Evolutionary conservation across 2,113 vertebrate genomes (phyloP), one percentile per base, ranked within the genome.

Genomic region (Lichenostomus cassidix): DNA sequence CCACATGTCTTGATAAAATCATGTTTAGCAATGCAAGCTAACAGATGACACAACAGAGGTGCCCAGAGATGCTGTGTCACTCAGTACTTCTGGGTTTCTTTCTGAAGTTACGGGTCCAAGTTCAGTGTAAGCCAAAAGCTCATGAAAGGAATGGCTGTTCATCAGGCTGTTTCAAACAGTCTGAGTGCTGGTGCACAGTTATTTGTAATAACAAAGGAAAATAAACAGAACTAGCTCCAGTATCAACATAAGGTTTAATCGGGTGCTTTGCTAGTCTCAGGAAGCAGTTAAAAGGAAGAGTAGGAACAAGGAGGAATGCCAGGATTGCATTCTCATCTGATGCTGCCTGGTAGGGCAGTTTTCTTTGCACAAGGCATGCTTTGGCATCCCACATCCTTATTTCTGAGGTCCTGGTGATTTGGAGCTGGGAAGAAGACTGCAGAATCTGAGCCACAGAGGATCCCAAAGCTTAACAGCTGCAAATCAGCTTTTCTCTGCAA

Each of bases 401-500:
- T 94, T 85, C 37, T 5, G 18, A 83, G 35, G 11, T 63, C 41
- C 37, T 68, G 25, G 44, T 44, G 73, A 58, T 78, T 90, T 83
- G 39, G 44, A 56, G 44, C 27, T 60, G 18, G 64, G 41, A 75
- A 83, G 55, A 77, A 64, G 16, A 12, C 50, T 78, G 73, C 29
- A 75, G 59, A 77, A 64, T 80, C 12, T 11, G 64, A 95, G 65
- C 85, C 89, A 47, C 22, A 80, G 50, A 89, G 79, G 74, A 76
- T 80, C 73, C 24, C 39, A 76, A 79, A 86, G 75, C 52, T 85
- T 92, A 90, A 46, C n/a, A 87, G 50, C 71, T 92, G 80, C 79
- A 90, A 83, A 95, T 86, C 84, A 92, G 78, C 49, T 90, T 95
- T 94, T 92, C 82, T 77, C 35, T 68, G 84, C 67, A 68, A 68